These are phyloP conservation scores for Callaeas wilsoni DNA, from an alignment of 2,113 vertebrate species.

Conservation along the genomic window DNA sequence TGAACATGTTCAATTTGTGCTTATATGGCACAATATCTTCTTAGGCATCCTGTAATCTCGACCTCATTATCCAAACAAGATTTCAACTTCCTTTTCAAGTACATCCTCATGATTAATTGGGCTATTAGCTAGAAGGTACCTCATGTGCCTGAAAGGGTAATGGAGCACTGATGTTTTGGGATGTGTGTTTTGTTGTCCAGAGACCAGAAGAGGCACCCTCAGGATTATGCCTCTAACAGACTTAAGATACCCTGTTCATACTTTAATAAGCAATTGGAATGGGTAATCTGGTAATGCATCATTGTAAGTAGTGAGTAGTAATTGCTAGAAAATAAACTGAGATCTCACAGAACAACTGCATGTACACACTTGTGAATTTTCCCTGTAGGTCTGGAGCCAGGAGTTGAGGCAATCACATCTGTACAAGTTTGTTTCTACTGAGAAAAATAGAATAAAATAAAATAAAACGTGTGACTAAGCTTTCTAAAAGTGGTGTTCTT, in stretches of 20 bases:
- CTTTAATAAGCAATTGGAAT: slow-evolving; percentile 33
- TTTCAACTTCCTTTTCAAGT: slow-evolving; percentile 51
- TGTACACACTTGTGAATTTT: neutral
- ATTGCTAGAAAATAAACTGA: slow-evolving; percentile 34
- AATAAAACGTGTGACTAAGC: neutral
- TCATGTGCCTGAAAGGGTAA: slow-evolving; percentile 27
- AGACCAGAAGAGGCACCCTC: slow-evolving; percentile 17
- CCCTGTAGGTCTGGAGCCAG: neutral
- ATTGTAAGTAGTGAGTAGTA: slow-evolving; percentile 1
- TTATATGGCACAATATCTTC: slow-evolving; percentile 26
- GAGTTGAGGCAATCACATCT: neutral
- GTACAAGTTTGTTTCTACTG: neutral
- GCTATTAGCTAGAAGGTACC: slow-evolving; percentile 61
- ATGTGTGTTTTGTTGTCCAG: neutral
- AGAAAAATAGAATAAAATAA: neutral
- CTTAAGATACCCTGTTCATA: neutral
- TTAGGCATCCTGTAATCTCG: slow-evolving; percentile 48
- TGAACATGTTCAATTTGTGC: slow-evolving; percentile 25
- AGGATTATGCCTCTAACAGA: neutral
- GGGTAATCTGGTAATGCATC: neutral
- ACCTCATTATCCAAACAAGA: slow-evolving; percentile 59
- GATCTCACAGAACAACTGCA: neutral
- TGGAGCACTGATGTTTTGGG: slow-evolving; percentile 16
- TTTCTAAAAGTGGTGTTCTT: neutral
- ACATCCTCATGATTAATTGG: slow-evolving; percentile 62